Evolutionary conservation across 1,140 invertebrate genomes (phyloP).

Genomic region (Paraescarpia echinospica): DNA sequence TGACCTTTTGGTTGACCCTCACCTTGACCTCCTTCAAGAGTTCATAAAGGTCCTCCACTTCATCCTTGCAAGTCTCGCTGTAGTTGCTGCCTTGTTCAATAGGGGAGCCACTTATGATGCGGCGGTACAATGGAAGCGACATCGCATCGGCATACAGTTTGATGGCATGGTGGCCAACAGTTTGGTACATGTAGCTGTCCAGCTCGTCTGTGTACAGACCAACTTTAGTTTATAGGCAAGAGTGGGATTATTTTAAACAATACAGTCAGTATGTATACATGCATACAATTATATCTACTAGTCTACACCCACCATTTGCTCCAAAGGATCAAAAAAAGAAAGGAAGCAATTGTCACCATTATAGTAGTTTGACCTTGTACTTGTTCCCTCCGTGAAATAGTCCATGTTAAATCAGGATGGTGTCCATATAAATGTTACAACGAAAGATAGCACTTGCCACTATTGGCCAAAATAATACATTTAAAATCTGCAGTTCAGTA

Average conservation of each 20-base stretch:
- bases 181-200: conserved; percentile 99
- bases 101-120: conserved; percentile 78
- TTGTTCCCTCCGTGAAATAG: too few relatives aligned
- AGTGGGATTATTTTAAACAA: not conserved
- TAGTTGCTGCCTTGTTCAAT: conserved; percentile 79
- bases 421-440: not conserved
- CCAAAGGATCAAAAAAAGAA: too few relatives aligned
- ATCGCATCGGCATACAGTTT: conserved; percentile 90
- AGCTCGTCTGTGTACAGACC: conserved; percentile 74
- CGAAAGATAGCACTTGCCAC: not conserved
- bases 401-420: not conserved
- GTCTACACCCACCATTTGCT: too few relatives aligned
- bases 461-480: not conserved
- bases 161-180: conserved; percentile 93
- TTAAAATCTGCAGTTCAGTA: not conserved
- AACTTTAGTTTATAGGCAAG: not conserved
- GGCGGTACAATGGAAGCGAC: conserved; percentile 84
- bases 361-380: too few relatives aligned
- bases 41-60: conserved; percentile 96
- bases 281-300: too few relatives aligned
- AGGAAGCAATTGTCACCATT: too few relatives aligned
- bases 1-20: conserved; percentile 26
- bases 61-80: conserved; percentile 79
- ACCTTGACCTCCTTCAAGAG: conserved; percentile 84
- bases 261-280: too few relatives aligned